These are phyloP conservation scores for Phyllotreta striolata DNA, from an alignment of 2,888 invertebrate genomes.

Conservation along the genomic window DNA sequence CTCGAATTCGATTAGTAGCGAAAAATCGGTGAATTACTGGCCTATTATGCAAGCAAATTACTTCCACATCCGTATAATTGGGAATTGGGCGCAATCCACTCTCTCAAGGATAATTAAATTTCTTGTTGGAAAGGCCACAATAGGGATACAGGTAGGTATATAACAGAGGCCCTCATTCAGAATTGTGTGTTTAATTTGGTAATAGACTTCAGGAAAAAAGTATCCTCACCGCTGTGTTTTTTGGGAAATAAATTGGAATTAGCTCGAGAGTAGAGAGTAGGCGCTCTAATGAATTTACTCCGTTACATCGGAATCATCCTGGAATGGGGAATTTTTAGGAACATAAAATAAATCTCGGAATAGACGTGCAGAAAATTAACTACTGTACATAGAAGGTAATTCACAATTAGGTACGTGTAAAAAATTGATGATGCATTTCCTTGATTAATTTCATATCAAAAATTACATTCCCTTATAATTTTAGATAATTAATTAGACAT, in stretches of 20 bases:
- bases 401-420: too few species aligned
- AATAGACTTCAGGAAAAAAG: conserved; percentile 11
- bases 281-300: neutral
- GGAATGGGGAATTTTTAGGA: neutral
- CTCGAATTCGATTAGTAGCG: neutral
- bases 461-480: too few species aligned
- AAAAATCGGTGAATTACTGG: neutral
- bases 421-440: too few species aligned
- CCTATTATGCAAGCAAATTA: conserved; percentile 16
- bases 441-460: too few species aligned
- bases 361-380: too few species aligned
- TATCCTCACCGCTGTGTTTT: conserved; percentile 5
- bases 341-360: too few species aligned
- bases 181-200: conserved; percentile 16
- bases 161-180: neutral
- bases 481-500: too few species aligned
- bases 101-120: conserved; percentile 43
- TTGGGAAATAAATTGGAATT: conserved; percentile 11
- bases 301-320: neutral
- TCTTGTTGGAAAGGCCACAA: conserved; percentile 33
- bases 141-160: conserved; percentile 14
- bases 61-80: conserved; percentile 44
- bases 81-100: conserved; percentile 39
- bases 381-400: too few species aligned
- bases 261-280: neutral